phyloP scores from a whole-genome alignment of 2,797 vertebrate species.

The Anableps anableps region DNA sequence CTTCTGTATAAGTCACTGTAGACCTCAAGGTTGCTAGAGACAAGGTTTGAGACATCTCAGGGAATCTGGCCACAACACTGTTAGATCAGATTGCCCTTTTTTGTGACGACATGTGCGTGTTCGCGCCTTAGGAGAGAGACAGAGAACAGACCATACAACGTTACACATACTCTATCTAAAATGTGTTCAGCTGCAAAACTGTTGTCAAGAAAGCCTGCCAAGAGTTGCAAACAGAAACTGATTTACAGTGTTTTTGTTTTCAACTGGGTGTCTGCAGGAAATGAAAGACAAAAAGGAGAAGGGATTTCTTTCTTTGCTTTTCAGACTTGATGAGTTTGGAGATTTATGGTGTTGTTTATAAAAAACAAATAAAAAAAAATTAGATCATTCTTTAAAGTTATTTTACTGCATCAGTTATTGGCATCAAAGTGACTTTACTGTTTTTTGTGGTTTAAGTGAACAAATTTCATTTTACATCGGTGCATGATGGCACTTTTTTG shows the following conservation, averaged over 20 bases:
- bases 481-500: neutral
- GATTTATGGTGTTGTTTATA: conserved; percentile 16
- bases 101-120: conserved; percentile 17
- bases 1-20: conserved; percentile 43
- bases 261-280: conserved; percentile 7
- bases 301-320: neutral
- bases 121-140: neutral
- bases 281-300: conserved; percentile 11
- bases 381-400: conserved; percentile 5
- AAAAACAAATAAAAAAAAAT: neutral
- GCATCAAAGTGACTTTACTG: conserved; percentile 11
- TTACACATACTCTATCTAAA: neutral
- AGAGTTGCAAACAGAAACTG: conserved; percentile 20
- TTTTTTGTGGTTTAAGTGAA: conserved; percentile 4
- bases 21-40: conserved; percentile 18
- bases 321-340: neutral
- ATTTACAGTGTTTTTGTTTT: conserved; percentile 26
- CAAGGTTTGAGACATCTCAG: conserved; percentile 17
- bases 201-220: conserved; percentile 2
- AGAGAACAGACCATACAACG: neutral
- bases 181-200: conserved; percentile 4
- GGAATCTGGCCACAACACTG: conserved; percentile 18
- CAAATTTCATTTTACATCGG: conserved; percentile 2
- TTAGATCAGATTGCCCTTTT: conserved; percentile 25
- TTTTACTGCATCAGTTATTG: conserved; percentile 16